These are phyloP conservation scores for Anastrepha ludens DNA, from an alignment of 1,140 invertebrate genomes.

Conservation along the genomic window DNA sequence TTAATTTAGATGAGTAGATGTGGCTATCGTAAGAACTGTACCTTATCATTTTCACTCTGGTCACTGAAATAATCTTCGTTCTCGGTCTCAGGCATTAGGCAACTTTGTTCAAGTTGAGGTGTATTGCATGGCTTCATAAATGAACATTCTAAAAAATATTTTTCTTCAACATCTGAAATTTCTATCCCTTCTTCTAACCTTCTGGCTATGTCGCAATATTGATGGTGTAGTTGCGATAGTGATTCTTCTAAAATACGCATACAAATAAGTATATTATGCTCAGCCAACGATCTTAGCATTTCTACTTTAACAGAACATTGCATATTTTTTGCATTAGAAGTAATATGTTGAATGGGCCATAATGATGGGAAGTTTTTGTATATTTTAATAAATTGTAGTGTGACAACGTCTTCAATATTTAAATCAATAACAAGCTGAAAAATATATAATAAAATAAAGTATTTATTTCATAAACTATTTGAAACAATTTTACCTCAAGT, in stretches of 20 bases:
- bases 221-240: background rate
- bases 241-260: background rate
- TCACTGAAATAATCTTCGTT: background rate
- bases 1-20: background rate
- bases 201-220: background rate
- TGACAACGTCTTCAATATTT: background rate
- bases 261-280: background rate
- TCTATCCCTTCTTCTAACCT: slow-evolving; percentile 30
- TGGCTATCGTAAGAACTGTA: background rate
- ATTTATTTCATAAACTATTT: background rate
- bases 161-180: slow-evolving; percentile 39
- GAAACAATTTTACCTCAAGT: background rate
- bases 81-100: background rate
- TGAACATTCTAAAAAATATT: background rate
- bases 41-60: background rate
- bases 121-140: background rate
- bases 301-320: background rate
- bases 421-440: background rate
- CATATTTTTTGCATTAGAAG: too few relatives aligned
- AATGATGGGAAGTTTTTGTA: background rate
- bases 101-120: background rate
- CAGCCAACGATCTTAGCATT: background rate
- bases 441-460: background rate
- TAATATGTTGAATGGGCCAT: background rate
- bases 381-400: background rate